These are phyloP conservation scores for Ectemnius continuus DNA, from an alignment of 2,888 invertebrate genomes.

Conservation along the genomic window DNA sequence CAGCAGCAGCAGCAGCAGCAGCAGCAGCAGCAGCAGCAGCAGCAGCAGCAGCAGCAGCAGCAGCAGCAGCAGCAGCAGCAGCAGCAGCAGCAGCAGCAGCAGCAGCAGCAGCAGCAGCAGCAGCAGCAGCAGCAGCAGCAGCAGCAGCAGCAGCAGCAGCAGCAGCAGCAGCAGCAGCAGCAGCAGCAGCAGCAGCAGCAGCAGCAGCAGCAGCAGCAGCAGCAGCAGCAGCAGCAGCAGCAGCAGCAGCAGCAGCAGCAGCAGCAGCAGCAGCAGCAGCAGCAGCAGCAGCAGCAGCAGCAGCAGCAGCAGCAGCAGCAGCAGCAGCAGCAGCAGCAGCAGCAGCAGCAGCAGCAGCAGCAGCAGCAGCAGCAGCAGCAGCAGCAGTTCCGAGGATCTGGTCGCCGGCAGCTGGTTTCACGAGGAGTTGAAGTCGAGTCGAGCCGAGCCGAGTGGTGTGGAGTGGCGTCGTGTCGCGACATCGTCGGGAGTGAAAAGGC, in stretches of 20 bases:
- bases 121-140: background rate
- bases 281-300: background rate
- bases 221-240: background rate
- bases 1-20: background rate
- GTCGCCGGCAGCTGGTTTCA: background rate
- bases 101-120: background rate
- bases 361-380: background rate
- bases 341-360: background rate
- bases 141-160: background rate
- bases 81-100: background rate
- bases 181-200: background rate
- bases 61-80: background rate
- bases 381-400: background rate
- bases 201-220: background rate
- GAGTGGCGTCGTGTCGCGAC: background rate
- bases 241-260: background rate
- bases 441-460: background rate
- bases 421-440: too few species aligned
- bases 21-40: background rate
- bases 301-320: background rate
- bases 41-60: background rate
- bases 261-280: background rate
- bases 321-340: too few species aligned
- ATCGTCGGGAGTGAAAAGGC: conserved; percentile 70
- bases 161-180: background rate